Conservation (phyloP, 2,113 vertebrate genomes). For the Oreochromis niloticus region DNA sequence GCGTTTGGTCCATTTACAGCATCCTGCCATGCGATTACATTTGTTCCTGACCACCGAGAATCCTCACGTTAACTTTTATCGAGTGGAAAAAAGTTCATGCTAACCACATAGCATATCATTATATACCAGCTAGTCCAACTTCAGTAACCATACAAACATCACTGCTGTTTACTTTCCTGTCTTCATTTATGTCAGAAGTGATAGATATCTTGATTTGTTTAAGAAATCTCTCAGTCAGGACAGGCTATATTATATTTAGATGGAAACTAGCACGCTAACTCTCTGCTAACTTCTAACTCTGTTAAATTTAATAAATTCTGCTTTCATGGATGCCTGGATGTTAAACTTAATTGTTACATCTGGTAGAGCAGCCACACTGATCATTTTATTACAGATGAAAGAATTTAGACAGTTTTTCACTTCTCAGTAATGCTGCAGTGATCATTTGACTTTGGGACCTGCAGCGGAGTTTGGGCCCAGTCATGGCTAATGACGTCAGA, state of each 20-base stretch:
- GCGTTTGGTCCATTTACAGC: no score
- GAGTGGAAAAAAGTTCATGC: not conserved
- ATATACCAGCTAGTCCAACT: no score
- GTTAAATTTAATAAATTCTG: no score
- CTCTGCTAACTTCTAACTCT: not conserved
- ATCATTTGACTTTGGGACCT: not conserved
- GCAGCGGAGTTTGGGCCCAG: rapidly evolving
- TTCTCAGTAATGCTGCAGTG: not conserved
- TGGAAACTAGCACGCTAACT: not conserved
- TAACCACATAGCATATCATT: no score
- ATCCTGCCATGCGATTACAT: rapidly evolving
- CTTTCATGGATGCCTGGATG: no score
- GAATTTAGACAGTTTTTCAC: not conserved
- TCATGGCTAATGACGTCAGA: not conserved
- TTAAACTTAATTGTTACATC: no score
- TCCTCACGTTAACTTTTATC: rapidly evolving
- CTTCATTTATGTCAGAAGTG: not conserved
- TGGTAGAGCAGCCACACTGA: not conserved
- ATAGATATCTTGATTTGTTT: rapidly evolving
- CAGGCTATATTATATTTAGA: not conserved
- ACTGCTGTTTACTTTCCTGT: no score
- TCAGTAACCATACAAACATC: no score
- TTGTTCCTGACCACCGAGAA: no score
- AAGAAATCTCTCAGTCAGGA: not conserved
- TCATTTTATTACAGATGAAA: not conserved